phyloP scores from a whole-genome alignment of 2,113 vertebrate species.

The Chaenocephalus aceratus region DNA sequence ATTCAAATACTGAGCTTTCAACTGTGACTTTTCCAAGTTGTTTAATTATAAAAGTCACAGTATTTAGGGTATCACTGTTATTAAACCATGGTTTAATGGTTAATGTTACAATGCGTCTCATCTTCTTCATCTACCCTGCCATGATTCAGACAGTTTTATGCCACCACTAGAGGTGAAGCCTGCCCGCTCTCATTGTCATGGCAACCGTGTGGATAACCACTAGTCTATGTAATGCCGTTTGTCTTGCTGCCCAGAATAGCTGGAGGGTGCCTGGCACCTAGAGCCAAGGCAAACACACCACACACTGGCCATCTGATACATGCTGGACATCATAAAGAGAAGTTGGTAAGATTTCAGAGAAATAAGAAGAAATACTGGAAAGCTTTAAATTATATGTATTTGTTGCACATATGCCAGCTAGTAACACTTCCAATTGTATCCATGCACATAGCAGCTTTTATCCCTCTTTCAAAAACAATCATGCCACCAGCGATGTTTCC shows the following conservation, averaged over 20 bases:
- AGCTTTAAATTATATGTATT: slow-evolving; percentile 6
- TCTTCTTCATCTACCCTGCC: slow-evolving; percentile 7
- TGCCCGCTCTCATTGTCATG: slow-evolving; percentile 61
- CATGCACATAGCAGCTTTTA: slow-evolving; percentile 13
- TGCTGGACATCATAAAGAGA: slow-evolving; percentile 12
- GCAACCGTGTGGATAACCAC: slow-evolving; percentile 61
- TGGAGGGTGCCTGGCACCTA: slow-evolving; percentile 51
- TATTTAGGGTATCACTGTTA: too few species aligned
- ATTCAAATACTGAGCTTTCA: too few species aligned
- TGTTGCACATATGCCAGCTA: slow-evolving; percentile 16
- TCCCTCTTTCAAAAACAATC: slow-evolving; percentile 28
- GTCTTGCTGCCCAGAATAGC: slow-evolving; percentile 68
- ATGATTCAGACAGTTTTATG: slow-evolving; percentile 33
- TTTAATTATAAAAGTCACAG: too few species aligned
- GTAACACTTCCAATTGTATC: slow-evolving; percentile 7
- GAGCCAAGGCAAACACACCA: slow-evolving; percentile 44
- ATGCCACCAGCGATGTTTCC: slow-evolving; percentile 20
- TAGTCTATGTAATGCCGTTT: slow-evolving; percentile 62
- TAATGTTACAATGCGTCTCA: background rate
- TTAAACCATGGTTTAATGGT: too few species aligned
- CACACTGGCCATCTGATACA: slow-evolving; percentile 39
- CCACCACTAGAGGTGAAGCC: slow-evolving; percentile 37
- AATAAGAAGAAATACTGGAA: background rate
- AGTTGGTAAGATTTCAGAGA: background rate
- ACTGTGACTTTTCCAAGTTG: too few species aligned